Evolutionary conservation across 2,888 invertebrate species (phyloP), one percentile per base, ranked within the genome.

Genomic region (Hydriomena furcata): DNA sequence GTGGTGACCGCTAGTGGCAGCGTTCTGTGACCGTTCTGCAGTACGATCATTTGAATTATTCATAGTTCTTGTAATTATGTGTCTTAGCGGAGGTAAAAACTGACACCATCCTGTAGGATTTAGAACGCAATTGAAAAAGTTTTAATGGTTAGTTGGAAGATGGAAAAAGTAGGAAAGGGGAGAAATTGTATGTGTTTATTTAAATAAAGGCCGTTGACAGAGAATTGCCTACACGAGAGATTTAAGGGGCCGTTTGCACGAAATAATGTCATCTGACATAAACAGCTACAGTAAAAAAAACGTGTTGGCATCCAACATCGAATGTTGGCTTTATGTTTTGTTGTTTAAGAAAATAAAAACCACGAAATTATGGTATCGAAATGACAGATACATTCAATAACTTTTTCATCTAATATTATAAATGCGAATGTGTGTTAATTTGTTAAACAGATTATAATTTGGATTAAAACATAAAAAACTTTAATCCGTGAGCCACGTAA

Each of bases 11-110:
- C 85, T 81, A 74, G 73, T 77, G 79, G 74, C 82, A 74, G 63
- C 63, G 64, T 73, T 73, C 76, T 89, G 88, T 88, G 89, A 86
- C 89, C 86, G 89, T 89, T 88, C 86, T 82, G 76, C 71, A 55
- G 58, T 51, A 48, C 69, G 81, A 63, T 60, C 79, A 79, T 24
- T 58, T 90, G 89, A 87, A 89, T 90, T 66, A 90, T 90, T 89
- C 89, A 90, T 86, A 50, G 54, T 36, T 47, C 5, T 25, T 48
- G 41, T 52, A 57, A 60, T 55, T 60, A 62, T 54, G 42, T 52
- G 52, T 62, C 53, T 62, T 58, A 55, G 35, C 52, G 42, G 21
- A 24, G 49, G 56, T 55, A 61, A 63, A 61, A 53, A 55, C 56
- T 54, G 59, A 58, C 63, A 59, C 61, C 52, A 46, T 55, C 58